Evolutionary conservation across 2,888 invertebrate genomes (phyloP), one percentile per base, ranked within the genome.

Genomic region (Panorpa germanica): DNA sequence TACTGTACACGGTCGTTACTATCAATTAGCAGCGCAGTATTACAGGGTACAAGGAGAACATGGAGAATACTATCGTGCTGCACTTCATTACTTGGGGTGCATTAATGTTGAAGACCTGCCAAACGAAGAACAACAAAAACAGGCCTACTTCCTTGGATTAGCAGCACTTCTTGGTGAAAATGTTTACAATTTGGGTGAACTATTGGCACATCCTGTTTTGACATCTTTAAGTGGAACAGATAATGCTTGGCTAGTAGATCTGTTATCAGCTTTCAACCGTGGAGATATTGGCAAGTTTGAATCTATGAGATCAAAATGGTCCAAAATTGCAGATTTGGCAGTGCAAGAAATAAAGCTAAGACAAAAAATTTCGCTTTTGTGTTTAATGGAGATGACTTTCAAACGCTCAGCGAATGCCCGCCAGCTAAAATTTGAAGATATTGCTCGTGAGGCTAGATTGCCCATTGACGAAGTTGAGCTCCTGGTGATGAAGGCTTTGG

Each of bases 351-450:
- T 72, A 2, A 72, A 74, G 44, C 58, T 95, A 39, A 59, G 83
- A 12, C 82, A 88, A 53, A 99, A 98, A 59, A 90, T 98, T 36
- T 86, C 88, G 0, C 63, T 99, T 12, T 61, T 98, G 10, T 91
- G 95, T 48, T 64, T 98, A 0, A 96, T 98, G 93, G 91, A 95
- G 70, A 90, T 96, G 88, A 91, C 96, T 1, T 91, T 96, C 49
- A 85, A 83, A 49, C 71, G 93, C 29, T 77, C 90, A 1, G 82
- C 91, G 0, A 83, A 83, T 28, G 73, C 85, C 41, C 61, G 80
- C 33, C 77, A 82, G 45, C 60, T 98, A 33, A 70, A 83, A 0
- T 98, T 98, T 55, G 63, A 67, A 1, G 93, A 95, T 50, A 93
- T 98, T 31, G 73, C 93, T 1, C 59, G 63, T 17, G 83, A 83